Conservation (phyloP, 2,888 invertebrate species). For the Salpingus planirostris region DNA sequence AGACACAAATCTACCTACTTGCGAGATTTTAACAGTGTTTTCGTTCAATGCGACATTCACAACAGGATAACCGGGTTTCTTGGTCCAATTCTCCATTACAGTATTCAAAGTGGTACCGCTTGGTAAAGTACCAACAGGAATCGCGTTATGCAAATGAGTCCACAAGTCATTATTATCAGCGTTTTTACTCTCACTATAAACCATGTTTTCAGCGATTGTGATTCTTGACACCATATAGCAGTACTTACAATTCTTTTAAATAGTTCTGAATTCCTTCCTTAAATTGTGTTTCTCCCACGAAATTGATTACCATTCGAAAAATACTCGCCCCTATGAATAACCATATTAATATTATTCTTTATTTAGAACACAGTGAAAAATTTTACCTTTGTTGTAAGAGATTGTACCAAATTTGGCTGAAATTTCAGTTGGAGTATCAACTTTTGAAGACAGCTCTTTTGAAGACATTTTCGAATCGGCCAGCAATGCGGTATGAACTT, state of each 20-base stretch:
- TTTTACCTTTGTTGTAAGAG: constrained; percentile 50
- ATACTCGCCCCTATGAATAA: too few species aligned
- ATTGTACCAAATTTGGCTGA: constrained; percentile 49
- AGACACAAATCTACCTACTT: constrained; percentile 16
- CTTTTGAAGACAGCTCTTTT: constrained; percentile 43
- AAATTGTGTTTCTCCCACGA: not conserved
- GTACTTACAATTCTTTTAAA: not conserved
- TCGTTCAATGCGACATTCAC: constrained; percentile 37
- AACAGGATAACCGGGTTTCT: constrained; percentile 50
- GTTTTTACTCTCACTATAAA: too few species aligned
- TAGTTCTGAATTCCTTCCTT: not conserved
- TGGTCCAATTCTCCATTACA: constrained; percentile 54
- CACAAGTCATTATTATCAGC: too few species aligned
- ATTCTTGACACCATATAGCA: too few species aligned
- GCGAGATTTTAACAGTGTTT: constrained; percentile 12
- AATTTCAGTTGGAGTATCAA: constrained; percentile 46
- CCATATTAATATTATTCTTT: too few species aligned
- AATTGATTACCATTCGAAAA: not conserved
- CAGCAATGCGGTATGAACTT: constrained; percentile 17
- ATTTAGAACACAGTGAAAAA: too few species aligned
- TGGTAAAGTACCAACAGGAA: too few species aligned
- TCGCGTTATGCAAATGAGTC: too few species aligned
- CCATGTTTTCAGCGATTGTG: too few species aligned
- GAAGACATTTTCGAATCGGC: constrained; percentile 13
- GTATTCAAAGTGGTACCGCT: constrained; percentile 7